Percentiles rank a stretch among this genome's conserved stretches.
Conservation (phyloP, 2,888 invertebrate genomes). For the Pseudococcus longispinus region DNA sequence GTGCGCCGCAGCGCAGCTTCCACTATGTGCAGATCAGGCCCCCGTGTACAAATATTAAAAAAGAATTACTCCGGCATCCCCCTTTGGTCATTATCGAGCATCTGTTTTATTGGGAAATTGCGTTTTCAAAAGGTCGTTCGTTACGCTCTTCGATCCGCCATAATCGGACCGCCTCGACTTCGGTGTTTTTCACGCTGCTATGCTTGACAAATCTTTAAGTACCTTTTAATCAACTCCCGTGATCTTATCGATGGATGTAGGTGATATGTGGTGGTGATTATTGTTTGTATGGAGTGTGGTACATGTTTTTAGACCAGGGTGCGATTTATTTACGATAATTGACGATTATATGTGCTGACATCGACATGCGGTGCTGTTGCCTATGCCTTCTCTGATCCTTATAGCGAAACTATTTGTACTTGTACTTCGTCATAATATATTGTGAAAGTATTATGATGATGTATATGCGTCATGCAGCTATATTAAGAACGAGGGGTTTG, state of each 20-base stretch:
- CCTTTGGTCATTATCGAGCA: conserved; percentile 25
- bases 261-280: not conserved
- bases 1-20: not conserved
- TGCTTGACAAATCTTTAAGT: conserved; percentile 34
- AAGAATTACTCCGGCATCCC: not conserved
- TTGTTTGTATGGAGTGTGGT: not conserved
- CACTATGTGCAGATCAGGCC: too few relatives aligned
- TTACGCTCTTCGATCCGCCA: conserved; percentile 22
- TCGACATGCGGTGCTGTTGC: too few relatives aligned
- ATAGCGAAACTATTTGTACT: too few relatives aligned
- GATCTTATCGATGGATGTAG: not conserved
- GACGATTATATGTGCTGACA: too few relatives aligned
- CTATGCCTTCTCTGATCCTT: too few relatives aligned
- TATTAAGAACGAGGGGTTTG: too few relatives aligned
- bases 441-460: too few relatives aligned
- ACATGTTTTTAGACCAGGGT: too few relatives aligned
- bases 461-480: too few relatives aligned
- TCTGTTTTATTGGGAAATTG: conserved; percentile 45
- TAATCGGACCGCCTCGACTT: not conserved
- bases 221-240: conserved; percentile 16
- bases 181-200: conserved; percentile 23
- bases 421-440: too few relatives aligned
- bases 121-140: conserved; percentile 29
- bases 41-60: conserved; percentile 22
- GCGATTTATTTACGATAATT: too few relatives aligned